phyloP scores from a whole-genome alignment of 2,113 vertebrate species.

The Lampris incognitus region DNA sequence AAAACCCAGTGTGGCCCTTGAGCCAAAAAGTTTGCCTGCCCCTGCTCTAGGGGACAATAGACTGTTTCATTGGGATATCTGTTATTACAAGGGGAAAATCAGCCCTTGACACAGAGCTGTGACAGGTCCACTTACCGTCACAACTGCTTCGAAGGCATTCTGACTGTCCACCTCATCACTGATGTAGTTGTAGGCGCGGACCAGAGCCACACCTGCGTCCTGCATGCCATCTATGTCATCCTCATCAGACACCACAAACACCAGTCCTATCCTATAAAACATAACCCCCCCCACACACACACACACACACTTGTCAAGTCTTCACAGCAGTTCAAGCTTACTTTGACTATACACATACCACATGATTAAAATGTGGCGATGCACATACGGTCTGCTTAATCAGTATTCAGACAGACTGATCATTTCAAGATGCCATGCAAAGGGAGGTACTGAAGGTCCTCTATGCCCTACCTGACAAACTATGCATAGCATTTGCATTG shows the following conservation, averaged over 20 bases:
- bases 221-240: conserved; percentile 92
- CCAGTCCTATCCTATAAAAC: conserved; percentile 85
- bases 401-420: conserved; percentile 53
- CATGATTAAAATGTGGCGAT: conserved; percentile 41
- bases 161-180: conserved; percentile 90
- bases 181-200: conserved; percentile 94
- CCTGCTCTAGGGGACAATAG: no score
- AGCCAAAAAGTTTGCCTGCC: no score
- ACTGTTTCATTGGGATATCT: no score
- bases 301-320: neutral
- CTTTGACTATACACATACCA: neutral
- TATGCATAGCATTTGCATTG: neutral
- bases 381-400: conserved; percentile 30
- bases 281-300: conserved; percentile 2
- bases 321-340: neutral
- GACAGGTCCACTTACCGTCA: conserved; percentile 84
- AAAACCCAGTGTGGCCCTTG: no score
- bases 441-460: conserved; percentile 46
- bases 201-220: conserved; percentile 91
- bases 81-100: neutral
- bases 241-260: conserved; percentile 92
- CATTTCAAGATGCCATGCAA: conserved; percentile 29
- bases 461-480: conserved; percentile 37
- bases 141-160: conserved; percentile 90
- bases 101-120: neutral